Base-by-base conservation (phyloP, 2,797 vertebrate genomes). In the Fratercula arctica region DNA sequence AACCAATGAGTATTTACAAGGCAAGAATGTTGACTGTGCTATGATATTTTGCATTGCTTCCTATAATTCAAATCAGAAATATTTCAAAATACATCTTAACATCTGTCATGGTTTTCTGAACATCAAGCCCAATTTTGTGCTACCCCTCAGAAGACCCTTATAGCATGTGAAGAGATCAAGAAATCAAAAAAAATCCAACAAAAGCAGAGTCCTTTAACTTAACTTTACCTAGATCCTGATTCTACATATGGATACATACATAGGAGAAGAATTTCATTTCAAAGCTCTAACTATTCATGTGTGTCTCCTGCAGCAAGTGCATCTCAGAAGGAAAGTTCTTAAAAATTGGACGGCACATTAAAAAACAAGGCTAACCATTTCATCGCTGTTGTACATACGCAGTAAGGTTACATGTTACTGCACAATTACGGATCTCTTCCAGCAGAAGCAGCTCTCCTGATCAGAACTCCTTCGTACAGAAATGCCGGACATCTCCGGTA, bases 351-450 rank as follows among this genome's bases (percentile, higher is more conserved):
- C 77, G 24, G 18, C 1, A 0, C 5, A 6, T 48, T 67, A 66
- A 92, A 91, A 75, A 33, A 4, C 25, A 37, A 64, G 59, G 8
- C 53, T 68, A 80, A 60, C 11, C 3, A 31, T 74, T 84, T 82
- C 0, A 1, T 14, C 61, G 18, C 26, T 77, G 19, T 39, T 57
- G n/a, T 17, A 31, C 33, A 15, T 6, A 64, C 0, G 1, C 4
- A 43, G 33, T 45, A 63, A 89, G 21, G 16, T 64, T 64, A 85
- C n/a, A 64, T 3, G 21, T 16, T 85, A 87, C 76, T 37, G 90
- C 26, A 37, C 20, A 70, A 10, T 39, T 33, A 37, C 81, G 43
- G 54, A 41, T 29, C 45, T 59, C 83, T 81, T n/a, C 59, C 28
- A 54, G 37, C 11, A 29, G 50, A 88, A 89, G 39, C 20, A 77